Conservation (phyloP, 2,888 invertebrate species). For the Thera britannica region DNA sequence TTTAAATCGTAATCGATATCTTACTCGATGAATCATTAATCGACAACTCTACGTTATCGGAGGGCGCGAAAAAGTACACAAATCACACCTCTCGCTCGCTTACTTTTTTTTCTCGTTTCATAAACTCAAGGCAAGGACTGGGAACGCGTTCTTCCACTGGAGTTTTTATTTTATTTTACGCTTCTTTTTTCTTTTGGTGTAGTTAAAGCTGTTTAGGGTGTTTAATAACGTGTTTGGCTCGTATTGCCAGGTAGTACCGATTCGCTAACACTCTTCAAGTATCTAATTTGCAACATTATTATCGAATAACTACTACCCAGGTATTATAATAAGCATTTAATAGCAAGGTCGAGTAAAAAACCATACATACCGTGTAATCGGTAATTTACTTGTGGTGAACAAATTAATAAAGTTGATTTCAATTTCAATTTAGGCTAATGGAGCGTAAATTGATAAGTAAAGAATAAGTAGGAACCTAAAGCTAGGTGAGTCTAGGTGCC, state of each 20-base stretch:
- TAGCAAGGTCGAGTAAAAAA: no score
- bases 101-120: slow-evolving; percentile 56
- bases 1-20: slow-evolving; percentile 65
- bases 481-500: no score
- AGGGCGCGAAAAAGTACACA: slow-evolving; percentile 76
- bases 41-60: slow-evolving; percentile 66
- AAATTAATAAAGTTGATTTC: no score
- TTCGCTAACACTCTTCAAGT: slow-evolving; percentile 21
- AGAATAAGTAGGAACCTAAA: no score
- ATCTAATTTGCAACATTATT: slow-evolving; percentile 35
- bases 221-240: slow-evolving; percentile 48
- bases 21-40: slow-evolving; percentile 65
- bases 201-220: slow-evolving; percentile 64
- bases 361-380: no score
- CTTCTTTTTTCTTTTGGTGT: slow-evolving; percentile 51
- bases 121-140: slow-evolving; percentile 50
- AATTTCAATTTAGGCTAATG: no score
- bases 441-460: no score
- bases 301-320: not conserved
- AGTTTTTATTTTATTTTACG: slow-evolving; percentile 47
- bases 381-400: no score
- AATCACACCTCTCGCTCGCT: slow-evolving; percentile 75
- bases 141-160: slow-evolving; percentile 68
- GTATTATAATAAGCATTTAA: not conserved
- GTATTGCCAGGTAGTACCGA: slow-evolving; percentile 16